These are phyloP conservation scores for Drosophila kuntzei DNA, from an alignment of 2,888 invertebrate species.

Conservation along the genomic window DNA sequence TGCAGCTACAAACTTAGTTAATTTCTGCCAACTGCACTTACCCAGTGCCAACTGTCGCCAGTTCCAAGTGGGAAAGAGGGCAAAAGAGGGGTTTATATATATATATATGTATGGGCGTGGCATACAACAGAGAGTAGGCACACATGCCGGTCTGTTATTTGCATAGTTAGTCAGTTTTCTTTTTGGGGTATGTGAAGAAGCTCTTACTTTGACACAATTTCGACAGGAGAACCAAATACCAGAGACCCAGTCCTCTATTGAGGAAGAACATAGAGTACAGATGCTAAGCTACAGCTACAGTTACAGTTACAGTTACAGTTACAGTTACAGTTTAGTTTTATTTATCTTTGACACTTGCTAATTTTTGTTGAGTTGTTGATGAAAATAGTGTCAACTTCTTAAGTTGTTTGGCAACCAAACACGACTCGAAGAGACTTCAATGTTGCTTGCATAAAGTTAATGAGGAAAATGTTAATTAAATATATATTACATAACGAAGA, in stretches of 20 bases:
- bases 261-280: background rate
- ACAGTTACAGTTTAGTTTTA: conserved; percentile 48
- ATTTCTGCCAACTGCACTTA: conserved; percentile 79
- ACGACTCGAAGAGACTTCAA: conserved; percentile 35
- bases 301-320: background rate
- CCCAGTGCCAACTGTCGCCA: conserved; percentile 68
- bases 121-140: conserved; percentile 12
- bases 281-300: background rate
- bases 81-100: background rate
- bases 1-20: conserved; percentile 81
- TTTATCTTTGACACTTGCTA: conserved; percentile 81
- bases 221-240: conserved; percentile 72
- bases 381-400: conserved; percentile 74
- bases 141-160: conserved; percentile 73
- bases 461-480: conserved; percentile 18
- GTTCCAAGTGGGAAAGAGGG: background rate
- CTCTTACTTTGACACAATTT: conserved; percentile 76
- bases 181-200: conserved; percentile 60
- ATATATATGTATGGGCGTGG: too few species aligned
- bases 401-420: conserved; percentile 77
- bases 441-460: conserved; percentile 3
- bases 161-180: conserved; percentile 70
- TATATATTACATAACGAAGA: conserved; percentile 9
- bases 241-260: conserved; percentile 20
- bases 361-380: conserved; percentile 67